Percentiles rank a stretch among this genome's conserved stretches.
Conservation (phyloP, 2,113 vertebrate genomes). For the Crypturellus undulatus region DNA sequence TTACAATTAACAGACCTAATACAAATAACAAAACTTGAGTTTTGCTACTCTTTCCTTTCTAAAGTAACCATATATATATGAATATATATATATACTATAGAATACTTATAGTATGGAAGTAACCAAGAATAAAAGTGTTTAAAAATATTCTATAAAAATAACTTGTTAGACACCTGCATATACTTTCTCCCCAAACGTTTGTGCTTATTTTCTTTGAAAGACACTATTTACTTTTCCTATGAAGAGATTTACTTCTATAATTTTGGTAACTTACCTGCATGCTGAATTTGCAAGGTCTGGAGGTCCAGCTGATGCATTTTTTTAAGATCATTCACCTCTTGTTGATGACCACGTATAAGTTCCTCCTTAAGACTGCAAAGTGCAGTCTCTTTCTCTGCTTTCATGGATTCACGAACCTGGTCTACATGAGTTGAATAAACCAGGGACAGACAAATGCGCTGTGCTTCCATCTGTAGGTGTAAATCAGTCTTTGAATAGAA, state of each 20-base stretch:
- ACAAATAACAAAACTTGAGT: not conserved
- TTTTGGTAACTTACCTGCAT: conserved; percentile 76
- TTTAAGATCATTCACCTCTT: conserved; percentile 77
- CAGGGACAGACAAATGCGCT: conserved; percentile 90
- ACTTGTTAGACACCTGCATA: not conserved
- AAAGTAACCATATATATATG: not conserved
- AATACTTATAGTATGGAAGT: not conserved
- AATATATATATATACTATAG: not conserved
- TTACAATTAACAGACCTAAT: not conserved
- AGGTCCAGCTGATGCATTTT: conserved; percentile 77
- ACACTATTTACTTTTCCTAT: not conserved
- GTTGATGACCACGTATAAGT: conserved; percentile 71
- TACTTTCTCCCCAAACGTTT: not conserved
- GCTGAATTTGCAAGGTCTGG: conserved; percentile 66
- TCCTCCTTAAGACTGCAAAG: conserved; percentile 81
- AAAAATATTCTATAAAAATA: not conserved
- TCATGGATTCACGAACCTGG: conserved; percentile 80
- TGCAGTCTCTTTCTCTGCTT: conserved; percentile 78
- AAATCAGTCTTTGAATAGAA: conserved; percentile 84
- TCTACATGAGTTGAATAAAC: conserved; percentile 91
- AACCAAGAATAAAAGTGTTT: not conserved
- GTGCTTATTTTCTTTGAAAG: not conserved
- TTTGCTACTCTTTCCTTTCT: not conserved
- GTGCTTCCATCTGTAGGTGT: conserved; percentile 91
- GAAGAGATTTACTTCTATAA: not conserved